A percentile compares a stretch with the other conserved stretches of the same genome.
Evolutionary conservation across 2,888 invertebrate genomes (phyloP).

Genomic region (Onthophagus sagittarius): DNA sequence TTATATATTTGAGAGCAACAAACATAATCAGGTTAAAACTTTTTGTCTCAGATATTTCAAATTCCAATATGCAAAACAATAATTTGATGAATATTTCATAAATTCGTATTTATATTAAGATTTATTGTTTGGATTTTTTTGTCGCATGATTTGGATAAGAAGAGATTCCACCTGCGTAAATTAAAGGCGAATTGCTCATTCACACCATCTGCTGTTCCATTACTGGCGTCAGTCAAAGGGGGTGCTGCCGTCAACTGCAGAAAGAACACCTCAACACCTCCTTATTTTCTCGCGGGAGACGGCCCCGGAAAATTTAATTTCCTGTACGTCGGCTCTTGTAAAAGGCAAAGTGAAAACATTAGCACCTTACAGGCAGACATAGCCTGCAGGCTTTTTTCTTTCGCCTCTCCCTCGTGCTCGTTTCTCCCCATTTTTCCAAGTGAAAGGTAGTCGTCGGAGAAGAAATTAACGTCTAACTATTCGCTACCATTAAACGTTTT

Average conservation of each 20-base stretch:
- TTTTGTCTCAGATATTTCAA: too few relatives aligned
- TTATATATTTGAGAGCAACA: too few relatives aligned
- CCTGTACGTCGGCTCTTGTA: conserved; percentile 47
- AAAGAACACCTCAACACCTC: conserved; percentile 48
- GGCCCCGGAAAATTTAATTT: conserved; percentile 48
- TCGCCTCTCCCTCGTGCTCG: background rate
- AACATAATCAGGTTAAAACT: too few relatives aligned
- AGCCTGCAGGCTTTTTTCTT: background rate
- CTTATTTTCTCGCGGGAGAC: conserved; percentile 45
- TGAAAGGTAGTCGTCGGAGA: background rate
- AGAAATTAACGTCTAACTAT: background rate
- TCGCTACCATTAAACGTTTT: background rate
- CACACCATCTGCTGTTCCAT: conserved; percentile 50
- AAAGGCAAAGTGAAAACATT: conserved; percentile 49
- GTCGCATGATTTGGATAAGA: background rate
- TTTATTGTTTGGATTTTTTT: too few relatives aligned
- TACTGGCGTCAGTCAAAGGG: conserved; percentile 43
- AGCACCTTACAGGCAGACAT: conserved; percentile 42
- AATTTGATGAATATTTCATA: too few relatives aligned
- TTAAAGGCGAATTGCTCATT: conserved; percentile 51
- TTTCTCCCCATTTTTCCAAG: background rate
- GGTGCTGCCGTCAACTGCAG: conserved; percentile 41
- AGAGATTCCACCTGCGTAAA: conserved; percentile 46
- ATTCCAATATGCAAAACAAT: too few relatives aligned
- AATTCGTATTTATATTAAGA: too few relatives aligned